Evolutionary conservation across 2,113 vertebrate species (phyloP).

Genomic region (Geococcyx californianus): DNA sequence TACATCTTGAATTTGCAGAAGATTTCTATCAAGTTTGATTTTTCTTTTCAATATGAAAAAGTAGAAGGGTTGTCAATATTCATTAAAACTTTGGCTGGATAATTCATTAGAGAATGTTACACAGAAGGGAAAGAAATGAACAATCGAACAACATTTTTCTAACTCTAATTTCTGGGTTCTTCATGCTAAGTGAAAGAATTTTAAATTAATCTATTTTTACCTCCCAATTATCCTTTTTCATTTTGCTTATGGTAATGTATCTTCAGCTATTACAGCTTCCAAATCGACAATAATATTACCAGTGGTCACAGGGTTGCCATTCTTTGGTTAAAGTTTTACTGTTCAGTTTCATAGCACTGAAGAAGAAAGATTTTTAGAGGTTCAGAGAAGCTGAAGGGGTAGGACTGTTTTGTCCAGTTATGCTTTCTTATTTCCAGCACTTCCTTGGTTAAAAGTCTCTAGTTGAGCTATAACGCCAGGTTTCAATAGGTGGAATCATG

Average conservation of each 20-base stretch:
- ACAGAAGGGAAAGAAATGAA: not conserved
- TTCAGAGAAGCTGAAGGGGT: not conserved
- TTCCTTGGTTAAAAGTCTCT: not conserved
- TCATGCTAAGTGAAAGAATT: not conserved
- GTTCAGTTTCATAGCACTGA: not conserved
- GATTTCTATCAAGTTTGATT: not conserved
- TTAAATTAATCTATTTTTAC: not conserved
- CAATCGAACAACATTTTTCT: not conserved
- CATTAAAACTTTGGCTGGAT: not conserved
- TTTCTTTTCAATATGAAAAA: not conserved
- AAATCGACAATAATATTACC: not conserved
- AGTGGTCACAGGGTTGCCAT: not conserved
- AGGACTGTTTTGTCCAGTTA: not conserved
- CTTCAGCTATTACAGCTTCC: not conserved
- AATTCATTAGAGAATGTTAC: not conserved
- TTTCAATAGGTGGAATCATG: not conserved
- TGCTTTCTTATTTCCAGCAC: not conserved
- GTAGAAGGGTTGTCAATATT: not conserved
- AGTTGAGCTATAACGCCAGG: not conserved
- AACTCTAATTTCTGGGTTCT: not conserved
- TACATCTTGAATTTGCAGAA: not conserved
- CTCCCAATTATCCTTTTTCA: not conserved
- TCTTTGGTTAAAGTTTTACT: not conserved
- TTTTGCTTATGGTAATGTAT: not conserved
- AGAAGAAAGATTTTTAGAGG: not conserved